Percentiles rank a stretch among this genome's conserved stretches.
phyloP scores from a whole-genome alignment of 2,888 invertebrate species.

The Aleiodes leptofemur region DNA sequence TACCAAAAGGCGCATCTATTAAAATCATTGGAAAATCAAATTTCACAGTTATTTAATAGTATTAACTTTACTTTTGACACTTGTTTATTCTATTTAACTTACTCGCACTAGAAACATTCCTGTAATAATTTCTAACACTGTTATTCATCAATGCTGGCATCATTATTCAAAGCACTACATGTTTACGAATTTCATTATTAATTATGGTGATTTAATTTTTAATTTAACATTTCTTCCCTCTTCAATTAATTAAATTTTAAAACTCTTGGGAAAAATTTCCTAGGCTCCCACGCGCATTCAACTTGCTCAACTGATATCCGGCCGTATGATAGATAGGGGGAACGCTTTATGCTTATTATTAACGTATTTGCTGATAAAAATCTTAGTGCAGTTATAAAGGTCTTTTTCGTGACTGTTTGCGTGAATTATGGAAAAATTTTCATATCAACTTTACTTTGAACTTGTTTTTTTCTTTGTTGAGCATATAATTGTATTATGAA shows the following conservation, averaged over 20 bases:
- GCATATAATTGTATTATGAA: too few species aligned
- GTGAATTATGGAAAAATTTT: neutral
- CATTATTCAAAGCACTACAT: too few species aligned
- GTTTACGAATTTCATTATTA: too few species aligned
- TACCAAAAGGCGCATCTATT: conserved; percentile 28
- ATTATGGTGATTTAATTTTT: too few species aligned
- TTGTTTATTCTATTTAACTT: conserved; percentile 19
- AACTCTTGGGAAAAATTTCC: too few species aligned
- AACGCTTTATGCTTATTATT: conserved; percentile 15
- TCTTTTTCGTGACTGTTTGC: neutral
- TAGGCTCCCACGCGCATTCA: neutral
- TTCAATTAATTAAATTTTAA: too few species aligned
- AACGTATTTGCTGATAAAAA: conserved; percentile 26
- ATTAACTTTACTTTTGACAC: conserved; percentile 4
- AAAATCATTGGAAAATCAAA: conserved; percentile 1
- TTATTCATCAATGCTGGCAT: too few species aligned
- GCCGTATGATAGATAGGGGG: conserved; percentile 11
- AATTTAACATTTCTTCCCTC: too few species aligned
- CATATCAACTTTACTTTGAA: too few species aligned
- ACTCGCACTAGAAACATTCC: neutral
- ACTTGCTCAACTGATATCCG: conserved; percentile 19
- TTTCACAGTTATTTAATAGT: too few species aligned
- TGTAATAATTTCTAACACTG: too few species aligned
- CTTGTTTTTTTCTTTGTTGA: too few species aligned
- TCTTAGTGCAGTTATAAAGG: neutral